Evolutionary conservation across 1,140 invertebrate species (phyloP).

Genomic region (Drosophila ercepeae): DNA sequence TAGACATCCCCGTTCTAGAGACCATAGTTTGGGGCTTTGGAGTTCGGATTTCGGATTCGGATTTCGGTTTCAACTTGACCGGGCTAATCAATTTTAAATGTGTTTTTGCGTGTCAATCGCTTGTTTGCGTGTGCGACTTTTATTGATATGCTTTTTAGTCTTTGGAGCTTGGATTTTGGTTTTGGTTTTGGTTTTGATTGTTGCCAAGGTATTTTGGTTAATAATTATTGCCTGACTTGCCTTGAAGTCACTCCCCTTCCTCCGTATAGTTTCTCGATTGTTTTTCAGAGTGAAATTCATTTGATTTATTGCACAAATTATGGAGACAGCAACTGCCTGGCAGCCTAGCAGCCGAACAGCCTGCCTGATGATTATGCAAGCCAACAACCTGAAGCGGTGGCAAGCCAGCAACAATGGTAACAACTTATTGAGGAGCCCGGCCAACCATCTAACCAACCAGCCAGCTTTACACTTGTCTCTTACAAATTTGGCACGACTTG

Average conservation of each 20-base stretch:
- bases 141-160: conserved; percentile 72
- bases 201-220: conserved; percentile 55
- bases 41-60: conserved; percentile 7
- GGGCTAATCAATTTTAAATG: conserved; percentile 82
- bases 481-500: conserved; percentile 80
- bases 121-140: conserved; percentile 78
- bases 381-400: conserved; percentile 43
- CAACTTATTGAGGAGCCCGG: conserved; percentile 20
- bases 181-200: conserved; percentile 33
- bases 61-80: conserved; percentile 39
- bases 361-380: conserved; percentile 59
- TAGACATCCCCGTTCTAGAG: conserved; percentile 64
- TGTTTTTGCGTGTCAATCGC: conserved; percentile 82
- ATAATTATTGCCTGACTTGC: conserved; percentile 70
- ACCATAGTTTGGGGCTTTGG: conserved; percentile 4
- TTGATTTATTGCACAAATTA: conserved; percentile 82
- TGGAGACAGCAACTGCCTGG: conserved; percentile 44
- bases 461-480: conserved; percentile 73
- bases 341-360: not conserved
- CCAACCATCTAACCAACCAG: not conserved
- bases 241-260: conserved; percentile 53
- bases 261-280: conserved; percentile 48
- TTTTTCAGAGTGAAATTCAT: conserved; percentile 77
- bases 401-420: conserved; percentile 36
- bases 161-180: conserved; percentile 29